Evolutionary conservation across 2,797 vertebrate species (phyloP).

Genomic region (Trachops cirrhosus): DNA sequence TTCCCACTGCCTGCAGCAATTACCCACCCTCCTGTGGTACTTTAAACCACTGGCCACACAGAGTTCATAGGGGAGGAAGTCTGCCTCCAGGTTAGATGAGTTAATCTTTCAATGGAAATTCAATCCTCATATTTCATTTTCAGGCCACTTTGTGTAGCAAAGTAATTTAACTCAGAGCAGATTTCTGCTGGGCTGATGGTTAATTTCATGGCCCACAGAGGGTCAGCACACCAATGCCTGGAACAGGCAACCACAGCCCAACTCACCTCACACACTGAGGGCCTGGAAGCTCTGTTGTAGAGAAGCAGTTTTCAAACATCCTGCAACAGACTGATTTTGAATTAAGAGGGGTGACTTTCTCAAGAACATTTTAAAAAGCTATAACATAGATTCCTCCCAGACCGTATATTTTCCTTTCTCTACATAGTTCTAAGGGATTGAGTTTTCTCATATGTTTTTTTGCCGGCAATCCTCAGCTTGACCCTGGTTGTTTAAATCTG

Average conservation of each 20-base stretch:
- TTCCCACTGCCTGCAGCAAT: not conserved
- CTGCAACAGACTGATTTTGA: constrained; percentile 68
- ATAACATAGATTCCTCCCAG: constrained; percentile 60
- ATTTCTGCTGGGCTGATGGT: constrained; percentile 83
- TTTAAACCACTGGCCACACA: constrained; percentile 57
- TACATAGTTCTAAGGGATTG: constrained; percentile 75
- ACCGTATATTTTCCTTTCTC: constrained; percentile 32
- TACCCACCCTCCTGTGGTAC: constrained; percentile 37
- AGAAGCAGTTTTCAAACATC: constrained; percentile 72
- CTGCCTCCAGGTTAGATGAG: constrained; percentile 78
- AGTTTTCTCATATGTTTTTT: constrained; percentile 72
- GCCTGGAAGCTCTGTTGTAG: constrained; percentile 53
- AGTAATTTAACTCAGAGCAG: constrained; percentile 86
- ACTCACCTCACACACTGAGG: constrained; percentile 63
- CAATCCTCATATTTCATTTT: constrained; percentile 83
- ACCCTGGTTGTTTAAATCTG: constrained; percentile 82
- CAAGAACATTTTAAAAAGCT: constrained; percentile 71
- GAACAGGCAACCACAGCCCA: constrained; percentile 78
- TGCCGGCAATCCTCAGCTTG: constrained; percentile 78
- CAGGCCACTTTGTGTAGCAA: constrained; percentile 83
- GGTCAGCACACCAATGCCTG: constrained; percentile 81
- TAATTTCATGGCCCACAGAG: constrained; percentile 84
- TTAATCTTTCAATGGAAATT: constrained; percentile 83
- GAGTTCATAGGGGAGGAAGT: constrained; percentile 76
- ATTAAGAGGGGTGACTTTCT: constrained; percentile 73